These are phyloP conservation scores for Coluber constrictor DNA, from an alignment of 2,797 vertebrate species.

Conservation along the genomic window DNA sequence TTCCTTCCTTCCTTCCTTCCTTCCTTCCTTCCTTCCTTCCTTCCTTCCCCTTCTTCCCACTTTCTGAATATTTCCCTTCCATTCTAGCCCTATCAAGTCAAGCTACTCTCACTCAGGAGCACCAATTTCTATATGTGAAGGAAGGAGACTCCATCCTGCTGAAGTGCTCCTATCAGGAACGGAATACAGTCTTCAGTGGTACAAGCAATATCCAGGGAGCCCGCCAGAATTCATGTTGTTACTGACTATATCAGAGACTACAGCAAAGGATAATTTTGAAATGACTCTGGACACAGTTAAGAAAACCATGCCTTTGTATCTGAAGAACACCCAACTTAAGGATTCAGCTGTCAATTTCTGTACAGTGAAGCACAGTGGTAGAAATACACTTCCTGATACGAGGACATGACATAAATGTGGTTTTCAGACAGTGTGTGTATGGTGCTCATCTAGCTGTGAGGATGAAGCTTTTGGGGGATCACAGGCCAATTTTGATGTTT, in stretches of 20 bases:
- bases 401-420: no score
- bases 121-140: background rate
- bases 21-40: no score
- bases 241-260: fast-evolving
- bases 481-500: no score
- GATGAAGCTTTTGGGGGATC: no score
- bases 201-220: background rate
- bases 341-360: slow-evolving; percentile 41
- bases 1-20: no score
- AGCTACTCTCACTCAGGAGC: no score
- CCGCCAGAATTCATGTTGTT: background rate
- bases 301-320: slow-evolving; percentile 3
- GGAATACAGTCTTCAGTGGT: slow-evolving; percentile 4
- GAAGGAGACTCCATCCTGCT: slow-evolving; percentile 25
- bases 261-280: background rate
- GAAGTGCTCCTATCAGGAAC: slow-evolving; percentile 23
- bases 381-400: background rate
- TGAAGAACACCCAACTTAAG: background rate
- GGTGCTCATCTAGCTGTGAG: no score
- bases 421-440: no score
- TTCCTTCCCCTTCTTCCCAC: no score
- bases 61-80: no score
- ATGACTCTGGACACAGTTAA: background rate
- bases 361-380: background rate
- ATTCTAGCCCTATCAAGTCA: no score